These are phyloP conservation scores for Entelurus aequoreus DNA, from an alignment of 2,113 vertebrate genomes.

Conservation along the genomic window DNA sequence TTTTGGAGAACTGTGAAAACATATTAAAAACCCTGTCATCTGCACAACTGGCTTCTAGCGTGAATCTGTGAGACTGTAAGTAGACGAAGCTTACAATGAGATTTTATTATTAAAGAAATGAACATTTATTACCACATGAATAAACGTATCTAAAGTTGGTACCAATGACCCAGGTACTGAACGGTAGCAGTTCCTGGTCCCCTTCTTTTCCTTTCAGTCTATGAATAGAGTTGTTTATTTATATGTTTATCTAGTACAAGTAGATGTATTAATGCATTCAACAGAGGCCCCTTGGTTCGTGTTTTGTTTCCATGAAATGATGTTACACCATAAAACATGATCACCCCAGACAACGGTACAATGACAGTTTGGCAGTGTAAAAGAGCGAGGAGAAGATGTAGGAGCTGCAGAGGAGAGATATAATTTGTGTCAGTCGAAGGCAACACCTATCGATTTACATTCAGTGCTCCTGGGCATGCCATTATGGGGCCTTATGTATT, in stretches of 20 bases:
- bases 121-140: too few relatives aligned
- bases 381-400: constrained; percentile 15
- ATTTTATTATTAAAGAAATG: too few relatives aligned
- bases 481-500: constrained; percentile 52
- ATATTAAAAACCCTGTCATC: too few relatives aligned
- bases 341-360: constrained; percentile 34
- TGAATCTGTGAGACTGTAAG: too few relatives aligned
- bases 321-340: constrained; percentile 45
- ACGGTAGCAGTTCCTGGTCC: neutral
- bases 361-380: constrained; percentile 23
- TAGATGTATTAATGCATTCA: constrained; percentile 33
- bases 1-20: too few relatives aligned
- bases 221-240: constrained; percentile 22
- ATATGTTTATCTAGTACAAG: constrained; percentile 25
- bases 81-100: too few relatives aligned
- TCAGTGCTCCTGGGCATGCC: constrained; percentile 29
- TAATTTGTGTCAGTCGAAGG: constrained; percentile 48
- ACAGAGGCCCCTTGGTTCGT: constrained; percentile 36
- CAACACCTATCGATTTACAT: constrained; percentile 67
- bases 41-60: too few relatives aligned
- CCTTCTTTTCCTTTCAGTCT: constrained; percentile 20
- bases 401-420: constrained; percentile 48
- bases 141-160: too few relatives aligned
- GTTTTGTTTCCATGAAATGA: constrained; percentile 42
- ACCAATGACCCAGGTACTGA: too few relatives aligned